Evolutionary conservation across 2,797 vertebrate species (phyloP), one percentile per base, ranked within the genome.

Genomic region (Epinephelus awoara): DNA sequence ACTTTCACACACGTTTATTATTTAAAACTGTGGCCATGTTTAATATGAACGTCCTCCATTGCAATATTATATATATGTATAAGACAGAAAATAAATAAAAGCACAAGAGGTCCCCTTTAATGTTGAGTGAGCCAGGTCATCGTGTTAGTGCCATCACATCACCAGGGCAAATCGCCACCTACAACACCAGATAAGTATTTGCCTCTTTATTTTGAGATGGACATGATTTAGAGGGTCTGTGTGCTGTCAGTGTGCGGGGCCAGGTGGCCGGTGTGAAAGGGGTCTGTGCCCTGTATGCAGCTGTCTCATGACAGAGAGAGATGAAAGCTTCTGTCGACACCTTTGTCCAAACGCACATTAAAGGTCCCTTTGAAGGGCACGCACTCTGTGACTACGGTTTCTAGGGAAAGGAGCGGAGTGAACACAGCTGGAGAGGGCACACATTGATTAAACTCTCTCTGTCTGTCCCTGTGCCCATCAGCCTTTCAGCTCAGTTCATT

Each of bases 331-430:
- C 72, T 80, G 77, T 85, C 75, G 5, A 86, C 89, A 91, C 83
- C 85, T 93, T 89, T 91, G 85, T 89, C 85, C 82, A 49, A 11
- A 50, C 73, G 27, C 81, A 88, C 87, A 92, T 93, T 90, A 93
- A 91, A 92, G 85, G 85, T 87, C 85, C 67, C 88, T 94, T 92
- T 92, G 92, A 94, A 92, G 91, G 89, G 69, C 81, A 51, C 42
- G 23, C 65, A 34, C 82, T 80, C 76, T 59, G 64, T 71, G 78
- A 42, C 58, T n/a, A 13, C 40, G 70, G 67, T 67, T 77, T 85
- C 57, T 67, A 61, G 67, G 75, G 82, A 74, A 27, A 47, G 23
- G 58, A 64, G 34, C 34, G 68, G 62, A 49, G 63, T n/a, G 79
- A 76, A 46, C 85, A 54, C 83, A 90, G 81, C 85, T 86, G 82